Evolutionary conservation across 1,140 invertebrate species (phyloP), one percentile per base, ranked within the genome.

Genomic region (Myzus persicae): DNA sequence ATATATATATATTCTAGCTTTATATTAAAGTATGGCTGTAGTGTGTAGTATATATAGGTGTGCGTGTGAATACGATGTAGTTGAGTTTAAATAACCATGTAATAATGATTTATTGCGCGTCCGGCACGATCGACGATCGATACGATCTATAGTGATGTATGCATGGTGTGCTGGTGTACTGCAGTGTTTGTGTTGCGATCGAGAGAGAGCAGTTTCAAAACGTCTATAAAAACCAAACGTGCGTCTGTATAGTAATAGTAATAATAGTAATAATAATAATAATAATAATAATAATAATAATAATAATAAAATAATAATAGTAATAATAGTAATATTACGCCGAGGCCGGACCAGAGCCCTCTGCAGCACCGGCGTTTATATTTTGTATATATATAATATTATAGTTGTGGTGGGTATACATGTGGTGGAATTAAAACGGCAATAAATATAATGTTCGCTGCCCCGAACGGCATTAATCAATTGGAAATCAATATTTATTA

Each of bases 41-140:
- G n/a, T 81, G 26, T 67, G 31, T 7, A 81, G 2, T 85, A 85
- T 87, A n/a, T 44, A 20, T 87, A 46, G 31, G 42, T 84, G n/a
- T 85, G 82, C 44, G 38, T 40, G 40, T 22, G n/a, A 48, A 5
- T 51, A n/a, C 22, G n/a, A 40, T 54, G 36, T 89, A 89, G 87
- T 51, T 51, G 48, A 36, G 88, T 89, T 54, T 42, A 93, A 85
- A 85, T 42, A 93, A 85, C 81, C 81, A 40, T 93, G 81, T 93
- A 84, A 85, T 85, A 93, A 84, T 93, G 91, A 93, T 93, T 93
- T 93, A 93, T 93, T 85, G 81, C 44, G 22, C 67, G 91, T 84
- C 91, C 81, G 44, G 91, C 91, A 93, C 91, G 91, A 93, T 93
- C 91, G 91, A 54, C 91, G 67, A 92, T 82, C 91, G 91, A 93